Base-by-base conservation (phyloP, 2,113 vertebrate species). In the Cyanoliseus patagonus region DNA sequence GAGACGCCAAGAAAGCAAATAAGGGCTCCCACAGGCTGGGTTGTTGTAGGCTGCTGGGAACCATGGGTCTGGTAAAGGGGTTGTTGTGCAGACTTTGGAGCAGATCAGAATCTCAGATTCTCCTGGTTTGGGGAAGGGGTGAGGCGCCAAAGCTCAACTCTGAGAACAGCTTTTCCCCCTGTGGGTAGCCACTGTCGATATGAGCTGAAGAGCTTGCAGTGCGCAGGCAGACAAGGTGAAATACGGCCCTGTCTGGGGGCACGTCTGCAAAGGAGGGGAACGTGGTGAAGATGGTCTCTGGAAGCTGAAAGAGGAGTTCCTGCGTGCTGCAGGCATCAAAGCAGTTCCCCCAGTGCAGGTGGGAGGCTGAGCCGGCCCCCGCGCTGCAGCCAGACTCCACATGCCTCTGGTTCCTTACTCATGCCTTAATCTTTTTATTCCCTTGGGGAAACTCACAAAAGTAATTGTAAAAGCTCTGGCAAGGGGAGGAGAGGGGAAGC, bases 321-420 rank as follows among this genome's bases (percentile, higher is more conserved):
- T 0, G 0, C 0, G 0, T 51, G 66, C 92, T 94, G 63, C 80
- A 83, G 75, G 92, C 76, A 94, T 57, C 72, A 85, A 83, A 95
- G 63, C 85, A 80, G 8, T 37, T 42, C 52, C 52, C 15, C 3
- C 4, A 46, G 42, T 66, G 68, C 62, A 72, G 33, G 63, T 78
- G 82, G 83, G 87, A 70, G 63, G 30, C 55, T 67, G 59, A 81
- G 85, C 63, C 1, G 3, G 11, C 30, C 72, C 77, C 68, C 1
- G 1, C 1, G 3, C 75, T 3, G 1, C 0, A 0, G 59, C 76
- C 83, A 90, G 86, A 51, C 61, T 90, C 75, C 82, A 66, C 84
- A 67, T 39, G 79, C 76, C 75, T 86, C 79, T 92, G 79, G 11
- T 85, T 96, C 42, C 53, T 95, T 94, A 86, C 61, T 96, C 59